These are phyloP conservation scores for Hedychridium roseum DNA, from an alignment of 2,888 invertebrate species.

Conservation along the genomic window DNA sequence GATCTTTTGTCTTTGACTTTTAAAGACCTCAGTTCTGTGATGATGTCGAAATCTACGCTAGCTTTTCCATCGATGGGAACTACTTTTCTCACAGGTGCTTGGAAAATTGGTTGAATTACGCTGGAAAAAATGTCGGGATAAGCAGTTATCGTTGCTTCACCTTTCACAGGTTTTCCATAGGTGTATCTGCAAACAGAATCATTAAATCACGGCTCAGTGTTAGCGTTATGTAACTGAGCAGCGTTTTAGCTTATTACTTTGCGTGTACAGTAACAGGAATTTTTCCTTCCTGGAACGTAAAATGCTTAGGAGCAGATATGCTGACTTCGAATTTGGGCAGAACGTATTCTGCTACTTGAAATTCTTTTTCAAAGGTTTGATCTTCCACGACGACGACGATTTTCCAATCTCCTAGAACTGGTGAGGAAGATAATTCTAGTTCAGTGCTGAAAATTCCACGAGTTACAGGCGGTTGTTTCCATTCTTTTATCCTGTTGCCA, in stretches of 20 bases:
- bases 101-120: slow-evolving; percentile 80
- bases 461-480: slow-evolving; percentile 73
- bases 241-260: slow-evolving; percentile 72
- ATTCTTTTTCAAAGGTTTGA: slow-evolving; percentile 74
- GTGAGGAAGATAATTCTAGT: slow-evolving; percentile 79
- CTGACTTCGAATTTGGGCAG: slow-evolving; percentile 92
- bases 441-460: slow-evolving; percentile 81
- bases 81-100: slow-evolving; percentile 67
- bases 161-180: slow-evolving; percentile 86
- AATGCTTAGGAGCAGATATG: slow-evolving; percentile 82
- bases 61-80: slow-evolving; percentile 78
- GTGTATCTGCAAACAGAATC: slow-evolving; percentile 72
- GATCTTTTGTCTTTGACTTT: neutral
- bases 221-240: neutral
- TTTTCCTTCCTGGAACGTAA: slow-evolving; percentile 81
- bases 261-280: slow-evolving; percentile 83
- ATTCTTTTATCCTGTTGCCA: slow-evolving; percentile 84
- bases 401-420: slow-evolving; percentile 88
- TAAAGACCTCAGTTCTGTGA: slow-evolving; percentile 69
- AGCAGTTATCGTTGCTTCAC: slow-evolving; percentile 84
- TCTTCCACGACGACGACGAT: slow-evolving; percentile 74
- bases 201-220: neutral
- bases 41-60: slow-evolving; percentile 80
- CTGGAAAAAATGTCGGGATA: slow-evolving; percentile 84
- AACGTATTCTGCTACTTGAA: slow-evolving; percentile 90